phyloP scores from a whole-genome alignment of 53 echinoderm and acorn worm genomes.

The Paracentrotus lividus region DNA sequence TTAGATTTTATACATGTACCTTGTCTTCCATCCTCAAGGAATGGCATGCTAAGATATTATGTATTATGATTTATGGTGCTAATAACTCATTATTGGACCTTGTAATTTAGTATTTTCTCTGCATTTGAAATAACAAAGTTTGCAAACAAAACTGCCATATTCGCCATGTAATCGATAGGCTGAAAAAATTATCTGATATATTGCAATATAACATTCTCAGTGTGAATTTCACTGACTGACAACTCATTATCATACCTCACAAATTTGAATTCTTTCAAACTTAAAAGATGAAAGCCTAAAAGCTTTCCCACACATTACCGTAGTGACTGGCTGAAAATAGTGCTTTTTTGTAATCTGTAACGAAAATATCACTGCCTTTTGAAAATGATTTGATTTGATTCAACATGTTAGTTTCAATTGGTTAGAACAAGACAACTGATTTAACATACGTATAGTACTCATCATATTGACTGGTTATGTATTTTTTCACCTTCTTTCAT shows the following conservation, averaged over 20 bases:
- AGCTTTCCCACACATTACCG: neutral
- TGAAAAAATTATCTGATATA: neutral
- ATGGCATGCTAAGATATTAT: too few relatives aligned
- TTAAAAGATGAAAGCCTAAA: neutral
- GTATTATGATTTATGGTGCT: too few relatives aligned
- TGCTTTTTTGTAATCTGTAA: neutral
- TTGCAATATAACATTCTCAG: neutral
- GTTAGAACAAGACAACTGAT: neutral
- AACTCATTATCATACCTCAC: neutral
- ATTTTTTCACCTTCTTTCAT: slow-evolving; percentile 2
- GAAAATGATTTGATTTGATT: neutral
- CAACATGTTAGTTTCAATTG: neutral
- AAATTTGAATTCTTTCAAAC: neutral
- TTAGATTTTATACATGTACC: too few relatives aligned
- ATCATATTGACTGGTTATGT: neutral
- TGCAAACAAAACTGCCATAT: neutral
- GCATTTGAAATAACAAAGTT: neutral
- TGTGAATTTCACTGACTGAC: neutral
- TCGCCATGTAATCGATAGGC: neutral
- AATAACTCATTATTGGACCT: too few relatives aligned
- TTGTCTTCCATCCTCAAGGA: too few relatives aligned
- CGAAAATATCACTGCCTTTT: neutral
- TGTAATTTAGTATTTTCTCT: neutral
- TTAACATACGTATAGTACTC: neutral
- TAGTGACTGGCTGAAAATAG: neutral